Evolutionary conservation across 2,797 vertebrate species (phyloP).

Genomic region (Gouania willdenowi): DNA sequence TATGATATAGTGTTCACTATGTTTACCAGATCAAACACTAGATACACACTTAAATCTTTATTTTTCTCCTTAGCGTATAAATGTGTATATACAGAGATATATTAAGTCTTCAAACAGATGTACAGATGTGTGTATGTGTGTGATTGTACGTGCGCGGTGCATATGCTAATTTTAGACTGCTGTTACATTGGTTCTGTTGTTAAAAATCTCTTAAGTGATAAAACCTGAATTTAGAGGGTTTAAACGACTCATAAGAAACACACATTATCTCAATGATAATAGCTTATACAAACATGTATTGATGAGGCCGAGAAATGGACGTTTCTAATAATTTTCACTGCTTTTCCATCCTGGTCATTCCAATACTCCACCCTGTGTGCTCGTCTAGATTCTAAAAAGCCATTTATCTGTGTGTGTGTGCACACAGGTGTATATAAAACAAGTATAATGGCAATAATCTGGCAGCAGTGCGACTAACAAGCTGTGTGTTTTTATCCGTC

Average conservation of each 20-base stretch:
- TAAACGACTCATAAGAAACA: too few relatives aligned
- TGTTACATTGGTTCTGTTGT: constrained; percentile 48
- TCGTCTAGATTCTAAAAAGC: too few relatives aligned
- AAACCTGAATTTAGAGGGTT: too few relatives aligned
- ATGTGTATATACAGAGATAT: constrained; percentile 64
- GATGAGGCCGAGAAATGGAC: background rate
- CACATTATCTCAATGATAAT: too few relatives aligned
- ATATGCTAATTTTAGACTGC: constrained; percentile 50
- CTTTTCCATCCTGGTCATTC: too few relatives aligned
- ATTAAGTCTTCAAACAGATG: constrained; percentile 55
- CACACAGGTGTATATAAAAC: constrained; percentile 5
- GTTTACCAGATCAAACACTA: constrained; percentile 39
- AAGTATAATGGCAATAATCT: constrained; percentile 73
- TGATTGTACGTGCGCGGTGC: constrained; percentile 35
- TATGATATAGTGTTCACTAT: constrained; percentile 25
- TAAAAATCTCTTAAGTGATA: constrained; percentile 23
- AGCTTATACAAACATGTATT: too few relatives aligned
- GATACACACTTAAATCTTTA: constrained; percentile 17
- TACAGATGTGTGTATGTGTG: constrained; percentile 44
- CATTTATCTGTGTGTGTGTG: constrained; percentile 30
- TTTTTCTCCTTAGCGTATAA: constrained; percentile 50
- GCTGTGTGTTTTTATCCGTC: constrained; percentile 14
- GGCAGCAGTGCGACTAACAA: constrained; percentile 30
- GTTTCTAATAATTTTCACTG: background rate
- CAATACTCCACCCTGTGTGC: too few relatives aligned